phyloP scores from a whole-genome alignment of 64 coral and sea anemone species.

The Trachythela sp. region DNA sequence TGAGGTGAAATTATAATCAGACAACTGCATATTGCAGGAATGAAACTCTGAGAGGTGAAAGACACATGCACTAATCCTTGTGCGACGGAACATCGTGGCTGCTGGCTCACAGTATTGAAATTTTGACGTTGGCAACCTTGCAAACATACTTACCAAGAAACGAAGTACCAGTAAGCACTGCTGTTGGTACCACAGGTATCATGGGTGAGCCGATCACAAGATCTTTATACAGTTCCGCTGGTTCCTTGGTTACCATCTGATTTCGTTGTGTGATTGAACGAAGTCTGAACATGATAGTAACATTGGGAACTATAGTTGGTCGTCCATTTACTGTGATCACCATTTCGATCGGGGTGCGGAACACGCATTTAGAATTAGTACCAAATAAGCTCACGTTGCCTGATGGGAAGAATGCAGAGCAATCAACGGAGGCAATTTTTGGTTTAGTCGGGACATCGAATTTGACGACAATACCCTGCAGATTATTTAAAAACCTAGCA shows the following conservation, averaged over 20 bases:
- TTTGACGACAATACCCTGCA: conserved; percentile 28
- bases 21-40: no score
- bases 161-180: background rate
- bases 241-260: background rate
- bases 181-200: background rate
- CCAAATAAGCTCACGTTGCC: background rate
- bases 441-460: conserved; percentile 18
- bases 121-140: no score
- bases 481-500: conserved; percentile 38
- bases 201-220: background rate
- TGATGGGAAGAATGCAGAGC: conserved; percentile 36
- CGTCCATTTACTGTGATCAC: background rate
- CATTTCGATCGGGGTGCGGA: background rate
- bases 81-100: no score
- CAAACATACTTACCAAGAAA: background rate
- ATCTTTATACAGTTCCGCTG: background rate
- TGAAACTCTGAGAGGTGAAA: no score
- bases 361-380: background rate
- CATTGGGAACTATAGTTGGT: background rate
- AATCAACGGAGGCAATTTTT: background rate
- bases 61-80: no score
- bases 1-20: no score
- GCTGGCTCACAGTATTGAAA: no score
- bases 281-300: background rate
- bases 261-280: background rate